Base-by-base conservation (phyloP, 2,888 invertebrate genomes). In the Podotricha telesiphe region DNA sequence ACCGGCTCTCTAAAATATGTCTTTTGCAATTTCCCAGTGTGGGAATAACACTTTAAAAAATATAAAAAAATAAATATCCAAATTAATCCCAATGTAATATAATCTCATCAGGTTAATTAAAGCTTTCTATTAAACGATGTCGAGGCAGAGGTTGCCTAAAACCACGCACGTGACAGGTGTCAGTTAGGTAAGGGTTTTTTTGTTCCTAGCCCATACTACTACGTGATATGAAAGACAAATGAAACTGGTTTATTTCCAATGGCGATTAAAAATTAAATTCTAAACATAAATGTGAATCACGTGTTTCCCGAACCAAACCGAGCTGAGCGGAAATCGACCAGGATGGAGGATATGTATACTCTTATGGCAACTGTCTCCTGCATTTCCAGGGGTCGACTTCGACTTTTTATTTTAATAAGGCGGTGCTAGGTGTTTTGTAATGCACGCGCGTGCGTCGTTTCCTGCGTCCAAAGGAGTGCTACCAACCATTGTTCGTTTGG, bases 401-500 rank as follows among this genome's bases (percentile, higher is more conserved):
- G 70, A 69, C 70, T 65, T 67, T 58, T 68, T 71, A 69, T 73
- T 74, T 75, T 83, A 79, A 85, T 82, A 87, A 88, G 88, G 86
- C 82, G 79, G 74, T 78, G 75, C 73, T 78, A 72, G 82, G 83
- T 86, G 86, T 87, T 91, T 90, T 86, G 88, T 90, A 92, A 78
- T 77, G 73, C 75, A 75, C 77, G 82, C 91, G 91, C 92, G 92
- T 92, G 78, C 90, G 82, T 73, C 82, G 89, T 85, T 91, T 91
- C 91, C 91, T 91, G 91, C 88, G 85, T 80, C 88, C 81, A 89
- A 92, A 91, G 90, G 86, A 86, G 88, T 84, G 87, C 88, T 88
- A 87, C 87, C 88, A 83, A 82, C 83, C 91, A 92, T 92, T 92
- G 91, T 92, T 86, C 80, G 78, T 80, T 81, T 77, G 83, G 89